A percentile compares a stretch with the other conserved stretches of the same genome.
Conservation (phyloP, 2,113 vertebrate genomes). For the Corydoras sp. region DNA sequence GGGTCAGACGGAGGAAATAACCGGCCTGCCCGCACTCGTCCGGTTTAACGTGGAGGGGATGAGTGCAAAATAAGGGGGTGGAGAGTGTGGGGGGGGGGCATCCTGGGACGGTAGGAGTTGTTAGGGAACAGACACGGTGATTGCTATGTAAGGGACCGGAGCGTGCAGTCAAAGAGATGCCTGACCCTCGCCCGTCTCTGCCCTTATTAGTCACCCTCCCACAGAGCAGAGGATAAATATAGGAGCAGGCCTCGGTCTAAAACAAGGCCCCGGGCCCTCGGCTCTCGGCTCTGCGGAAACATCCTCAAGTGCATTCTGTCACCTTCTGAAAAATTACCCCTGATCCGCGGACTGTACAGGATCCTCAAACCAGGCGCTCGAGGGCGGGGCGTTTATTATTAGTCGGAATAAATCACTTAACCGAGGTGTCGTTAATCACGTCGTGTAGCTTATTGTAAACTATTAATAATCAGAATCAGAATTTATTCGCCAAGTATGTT, state of each 20-base stretch:
- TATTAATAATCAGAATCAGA: no score
- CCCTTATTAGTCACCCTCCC: slow-evolving; percentile 51
- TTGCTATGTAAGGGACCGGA: slow-evolving; percentile 43
- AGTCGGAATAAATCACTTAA: no score
- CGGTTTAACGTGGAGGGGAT: no score
- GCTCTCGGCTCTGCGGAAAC: slow-evolving; percentile 24
- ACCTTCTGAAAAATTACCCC: slow-evolving; percentile 28
- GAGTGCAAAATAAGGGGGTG: no score
- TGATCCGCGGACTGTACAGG: no score
- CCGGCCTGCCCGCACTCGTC: slow-evolving; percentile 11
- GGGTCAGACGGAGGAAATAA: slow-evolving; percentile 29
- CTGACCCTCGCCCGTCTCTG: slow-evolving; percentile 44
- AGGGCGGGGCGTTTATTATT: no score
- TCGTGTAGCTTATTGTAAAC: no score
- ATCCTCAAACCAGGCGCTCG: no score
- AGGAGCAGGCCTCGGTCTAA: slow-evolving; percentile 29
- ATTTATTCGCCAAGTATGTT: no score
- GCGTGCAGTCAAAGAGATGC: slow-evolving; percentile 17
- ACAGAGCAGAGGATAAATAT: slow-evolving; percentile 47
- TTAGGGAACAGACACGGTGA: slow-evolving; percentile 32
- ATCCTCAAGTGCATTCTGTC: slow-evolving; percentile 19
- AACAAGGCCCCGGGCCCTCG: slow-evolving; percentile 36
- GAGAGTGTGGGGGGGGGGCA: no score
- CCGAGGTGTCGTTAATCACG: no score
- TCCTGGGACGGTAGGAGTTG: no score